Evolutionary conservation across 2,888 invertebrate species (phyloP).

Genomic region (Andricus quercusramuli): DNA sequence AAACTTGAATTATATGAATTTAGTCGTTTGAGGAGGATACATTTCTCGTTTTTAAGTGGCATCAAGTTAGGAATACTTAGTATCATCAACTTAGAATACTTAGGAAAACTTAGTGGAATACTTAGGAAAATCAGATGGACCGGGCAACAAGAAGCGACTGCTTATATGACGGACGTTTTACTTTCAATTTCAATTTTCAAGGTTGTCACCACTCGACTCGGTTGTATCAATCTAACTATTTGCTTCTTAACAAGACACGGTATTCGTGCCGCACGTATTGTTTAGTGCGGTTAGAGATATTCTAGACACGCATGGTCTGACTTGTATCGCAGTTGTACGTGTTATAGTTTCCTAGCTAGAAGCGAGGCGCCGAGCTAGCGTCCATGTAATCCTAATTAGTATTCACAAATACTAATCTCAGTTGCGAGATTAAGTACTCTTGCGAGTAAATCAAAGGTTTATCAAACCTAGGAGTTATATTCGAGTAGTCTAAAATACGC

Average conservation of each 20-base stretch:
- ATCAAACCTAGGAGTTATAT: slow-evolving; percentile 17
- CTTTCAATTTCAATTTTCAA: slow-evolving; percentile 75
- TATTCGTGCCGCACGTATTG: slow-evolving; percentile 72
- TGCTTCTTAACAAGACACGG: slow-evolving; percentile 60
- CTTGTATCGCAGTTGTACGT: slow-evolving; percentile 19
- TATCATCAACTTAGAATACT: no score
- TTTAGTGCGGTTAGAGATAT: slow-evolving; percentile 66
- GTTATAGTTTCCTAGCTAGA: slow-evolving; percentile 7
- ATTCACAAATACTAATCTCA: slow-evolving; percentile 26
- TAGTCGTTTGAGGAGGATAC: not conserved
- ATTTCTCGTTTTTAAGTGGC: not conserved
- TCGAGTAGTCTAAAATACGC: slow-evolving; percentile 10
- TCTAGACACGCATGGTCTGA: slow-evolving; percentile 61
- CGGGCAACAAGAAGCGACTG: not conserved
- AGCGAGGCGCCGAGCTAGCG: not conserved
- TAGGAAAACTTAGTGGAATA: not conserved
- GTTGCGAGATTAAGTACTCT: slow-evolving; percentile 3
- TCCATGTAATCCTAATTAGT: slow-evolving; percentile 10
- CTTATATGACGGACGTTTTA: slow-evolving; percentile 72
- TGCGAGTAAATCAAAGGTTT: slow-evolving; percentile 12
- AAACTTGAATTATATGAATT: no score
- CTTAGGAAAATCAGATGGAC: not conserved
- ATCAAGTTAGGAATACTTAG: no score
- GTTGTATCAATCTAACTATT: slow-evolving; percentile 65
- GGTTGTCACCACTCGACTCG: slow-evolving; percentile 65